Evolutionary conservation across 2,113 vertebrate genomes (phyloP).

Genomic region (Elephas maximus): DNA sequence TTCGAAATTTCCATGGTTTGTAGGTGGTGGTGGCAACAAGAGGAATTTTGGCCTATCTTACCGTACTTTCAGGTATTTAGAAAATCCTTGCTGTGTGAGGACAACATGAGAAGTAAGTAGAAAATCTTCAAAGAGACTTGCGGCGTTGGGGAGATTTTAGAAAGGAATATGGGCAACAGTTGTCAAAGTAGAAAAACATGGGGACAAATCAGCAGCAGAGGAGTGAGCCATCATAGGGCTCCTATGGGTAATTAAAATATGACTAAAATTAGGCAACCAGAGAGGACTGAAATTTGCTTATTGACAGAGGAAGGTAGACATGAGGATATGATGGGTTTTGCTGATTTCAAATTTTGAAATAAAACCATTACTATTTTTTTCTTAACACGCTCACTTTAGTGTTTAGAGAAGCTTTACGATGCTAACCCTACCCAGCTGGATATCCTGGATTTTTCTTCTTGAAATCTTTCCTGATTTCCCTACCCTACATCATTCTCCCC

Average conservation of each 20-base stretch:
- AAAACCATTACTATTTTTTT: background rate
- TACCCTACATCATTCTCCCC: accelerated
- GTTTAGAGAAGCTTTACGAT: background rate
- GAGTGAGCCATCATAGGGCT: background rate
- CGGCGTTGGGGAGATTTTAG: background rate
- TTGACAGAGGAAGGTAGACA: background rate
- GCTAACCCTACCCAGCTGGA: background rate
- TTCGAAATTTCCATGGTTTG: background rate
- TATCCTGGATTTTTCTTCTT: background rate
- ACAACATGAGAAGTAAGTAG: background rate
- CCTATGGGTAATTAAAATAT: background rate
- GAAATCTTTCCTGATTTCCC: background rate
- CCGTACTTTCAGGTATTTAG: background rate
- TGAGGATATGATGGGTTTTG: background rate
- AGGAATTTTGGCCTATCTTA: background rate
- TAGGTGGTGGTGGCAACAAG: background rate
- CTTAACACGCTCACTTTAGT: background rate
- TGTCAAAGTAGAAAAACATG: background rate
- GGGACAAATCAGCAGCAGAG: background rate
- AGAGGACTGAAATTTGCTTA: background rate
- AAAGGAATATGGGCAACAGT: background rate
- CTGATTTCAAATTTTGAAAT: background rate
- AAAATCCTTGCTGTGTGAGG: background rate
- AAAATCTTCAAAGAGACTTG: background rate
- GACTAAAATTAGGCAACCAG: background rate